Evolutionary conservation across 2,797 vertebrate genomes (phyloP), one percentile per base, ranked within the genome.

Genomic region (Arnoldichthys spilopterus): DNA sequence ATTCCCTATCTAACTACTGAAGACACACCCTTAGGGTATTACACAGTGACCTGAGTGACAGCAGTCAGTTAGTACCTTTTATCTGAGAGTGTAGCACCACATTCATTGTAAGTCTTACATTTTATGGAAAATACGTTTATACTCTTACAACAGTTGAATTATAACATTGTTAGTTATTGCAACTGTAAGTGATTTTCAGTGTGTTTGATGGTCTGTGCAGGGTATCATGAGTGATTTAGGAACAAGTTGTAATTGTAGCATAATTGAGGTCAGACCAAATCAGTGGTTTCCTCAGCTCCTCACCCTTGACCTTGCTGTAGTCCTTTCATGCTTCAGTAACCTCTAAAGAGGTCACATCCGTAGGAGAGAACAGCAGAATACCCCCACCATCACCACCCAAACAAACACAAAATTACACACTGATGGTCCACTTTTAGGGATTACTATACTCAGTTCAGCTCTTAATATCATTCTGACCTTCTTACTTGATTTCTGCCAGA

Each of bases 301-400:
- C 71, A 73, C 40, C 71, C 28, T 63, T 74, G 72, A 74, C 58
- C 72, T 34, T 51, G 37, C 58, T 61, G 15, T 54, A 34, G 11
- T 80, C 34, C 56, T 45, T 63, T 64, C 67, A 78, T 58, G 77
- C 70, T 58, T 78, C 70, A 66, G 49, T 78, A 58, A 58, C 20
- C 51, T 32, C 26, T 43, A 78, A 72, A 56, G 45, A 78, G 76
- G 68, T 72, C 68, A 72, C 22, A 54, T 45, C 20, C 4, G 47
- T 37, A 4, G 15, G 37, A 78, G 61, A 72, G 20, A 64, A 32
- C 20, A 64, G 47, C 58, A 54, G 16, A 37, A 37, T 18, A 20
- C 34, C 34, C 37, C 8, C 28, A 53, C 47, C 47, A 16, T 16
- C 45, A 69, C 24, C 26, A 32, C 26, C 30, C 16, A 53, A 32